Evolutionary conservation across 1,140 invertebrate species (phyloP).

Genomic region (Drosophila nigrodunni): DNA sequence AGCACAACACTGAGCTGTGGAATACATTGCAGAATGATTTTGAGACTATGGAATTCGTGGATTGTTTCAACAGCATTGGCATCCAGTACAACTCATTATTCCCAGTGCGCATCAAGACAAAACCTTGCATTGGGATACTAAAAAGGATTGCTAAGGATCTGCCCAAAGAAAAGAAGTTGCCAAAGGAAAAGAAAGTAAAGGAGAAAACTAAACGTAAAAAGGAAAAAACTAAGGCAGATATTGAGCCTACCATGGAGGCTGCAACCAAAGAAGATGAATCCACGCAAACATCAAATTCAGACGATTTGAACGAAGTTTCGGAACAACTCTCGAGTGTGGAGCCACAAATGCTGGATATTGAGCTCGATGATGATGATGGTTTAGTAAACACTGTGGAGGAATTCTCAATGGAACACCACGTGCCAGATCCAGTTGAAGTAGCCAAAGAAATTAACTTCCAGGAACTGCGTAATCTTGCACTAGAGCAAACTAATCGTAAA

Average conservation of each 20-base stretch:
- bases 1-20: conserved; percentile 89
- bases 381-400: conserved; percentile 67
- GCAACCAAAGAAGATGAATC: conserved; percentile 43
- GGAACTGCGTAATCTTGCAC: conserved; percentile 71
- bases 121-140: conserved; percentile 92
- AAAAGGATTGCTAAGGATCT: conserved; percentile 61
- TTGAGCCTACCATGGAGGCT: not conserved
- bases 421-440: conserved; percentile 26
- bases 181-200: conserved; percentile 24
- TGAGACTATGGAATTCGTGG: conserved; percentile 90
- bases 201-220: conserved; percentile 60
- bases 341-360: not conserved
- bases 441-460: conserved; percentile 78
- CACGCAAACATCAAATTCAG: conserved; percentile 48
- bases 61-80: conserved; percentile 92
- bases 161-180: conserved; percentile 9
- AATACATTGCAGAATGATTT: conserved; percentile 90
- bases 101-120: conserved; percentile 92
- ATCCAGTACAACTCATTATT: conserved; percentile 92
- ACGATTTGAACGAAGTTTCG: not conserved
- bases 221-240: conserved; percentile 16
- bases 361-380: conserved; percentile 67
- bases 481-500: conserved; percentile 62
- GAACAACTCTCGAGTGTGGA: conserved; percentile 4
- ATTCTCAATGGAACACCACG: conserved; percentile 53